Percentiles rank a stretch among this genome's conserved stretches.
These are phyloP conservation scores for Asbolus verrucosus DNA, from an alignment of 1,140 invertebrate species.

Conservation along the genomic window DNA sequence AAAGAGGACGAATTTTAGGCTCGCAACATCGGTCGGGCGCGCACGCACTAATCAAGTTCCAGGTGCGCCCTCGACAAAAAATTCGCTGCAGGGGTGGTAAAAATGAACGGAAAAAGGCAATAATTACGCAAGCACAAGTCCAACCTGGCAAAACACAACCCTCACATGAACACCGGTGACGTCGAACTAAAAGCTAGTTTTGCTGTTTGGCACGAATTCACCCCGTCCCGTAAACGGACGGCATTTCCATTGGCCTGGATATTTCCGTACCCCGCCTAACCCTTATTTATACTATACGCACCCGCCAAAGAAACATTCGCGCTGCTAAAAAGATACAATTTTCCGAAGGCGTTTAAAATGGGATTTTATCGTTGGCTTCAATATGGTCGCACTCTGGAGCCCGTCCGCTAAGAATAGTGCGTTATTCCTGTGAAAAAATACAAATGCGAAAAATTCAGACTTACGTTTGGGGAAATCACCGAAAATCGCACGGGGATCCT, in stretches of 20 bases:
- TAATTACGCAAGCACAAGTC: constrained; percentile 36
- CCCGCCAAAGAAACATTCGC: constrained; percentile 45
- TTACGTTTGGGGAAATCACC: constrained; percentile 20
- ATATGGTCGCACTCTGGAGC: neutral
- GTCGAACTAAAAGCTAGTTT: constrained; percentile 46
- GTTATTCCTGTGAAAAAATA: neutral
- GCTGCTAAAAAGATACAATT: constrained; percentile 3
- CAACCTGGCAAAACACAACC: constrained; percentile 48
- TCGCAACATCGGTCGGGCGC: neutral
- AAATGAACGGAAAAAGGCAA: constrained; percentile 17
- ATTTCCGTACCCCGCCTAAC: constrained; percentile 53
- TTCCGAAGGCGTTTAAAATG: constrained; percentile 1
- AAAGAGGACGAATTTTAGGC: neutral
- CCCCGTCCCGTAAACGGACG: constrained; percentile 54
- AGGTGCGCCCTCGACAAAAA: constrained; percentile 20
- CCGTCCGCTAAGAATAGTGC: constrained; percentile 10
- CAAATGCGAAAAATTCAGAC: neutral
- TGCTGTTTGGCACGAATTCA: constrained; percentile 50
- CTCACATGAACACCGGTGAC: constrained; percentile 41
- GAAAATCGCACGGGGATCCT: constrained; percentile 4
- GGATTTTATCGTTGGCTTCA: neutral
- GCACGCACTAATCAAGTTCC: constrained; percentile 23
- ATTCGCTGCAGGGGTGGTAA: constrained; percentile 31
- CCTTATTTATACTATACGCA: constrained; percentile 46
- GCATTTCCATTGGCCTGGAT: constrained; percentile 48